Evolutionary conservation across 2,888 invertebrate genomes (phyloP).

Genomic region (Cactoblastis cactorum): DNA sequence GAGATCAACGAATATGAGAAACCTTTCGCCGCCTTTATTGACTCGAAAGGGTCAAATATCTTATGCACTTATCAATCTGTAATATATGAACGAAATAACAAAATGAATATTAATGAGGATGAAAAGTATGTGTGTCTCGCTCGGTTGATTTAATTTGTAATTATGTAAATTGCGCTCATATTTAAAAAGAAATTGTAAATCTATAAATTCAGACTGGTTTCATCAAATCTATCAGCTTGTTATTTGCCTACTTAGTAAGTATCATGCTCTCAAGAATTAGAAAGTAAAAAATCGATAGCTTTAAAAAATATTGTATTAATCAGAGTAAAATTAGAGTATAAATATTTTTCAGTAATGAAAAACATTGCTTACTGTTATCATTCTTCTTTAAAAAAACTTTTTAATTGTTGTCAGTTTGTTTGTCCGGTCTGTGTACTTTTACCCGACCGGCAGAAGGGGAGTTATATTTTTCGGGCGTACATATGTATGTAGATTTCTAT

Average conservation of each 20-base stretch:
- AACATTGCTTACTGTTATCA: too few species aligned
- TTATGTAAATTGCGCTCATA: not conserved
- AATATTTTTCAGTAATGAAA: too few species aligned
- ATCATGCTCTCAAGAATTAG: constrained; percentile 47
- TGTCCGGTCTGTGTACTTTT: too few species aligned
- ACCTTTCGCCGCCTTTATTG: not conserved
- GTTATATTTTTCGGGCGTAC: too few species aligned
- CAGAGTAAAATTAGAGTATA: too few species aligned
- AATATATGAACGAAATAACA: not conserved
- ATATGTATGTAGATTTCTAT: too few species aligned
- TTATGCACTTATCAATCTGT: not conserved
- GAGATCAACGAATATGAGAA: not conserved
- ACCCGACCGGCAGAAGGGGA: too few species aligned
- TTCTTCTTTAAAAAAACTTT: too few species aligned
- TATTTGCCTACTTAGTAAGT: constrained; percentile 19
- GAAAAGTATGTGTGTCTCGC: not conserved
- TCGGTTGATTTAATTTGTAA: not conserved
- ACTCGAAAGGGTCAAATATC: not conserved
- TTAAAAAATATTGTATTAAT: not conserved
- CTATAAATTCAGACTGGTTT: constrained; percentile 6
- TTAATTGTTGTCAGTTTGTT: too few species aligned
- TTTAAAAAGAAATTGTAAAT: constrained; percentile 7
- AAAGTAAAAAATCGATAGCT: constrained; percentile 40
- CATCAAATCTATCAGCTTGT: constrained; percentile 11
- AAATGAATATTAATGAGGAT: not conserved